Conservation (phyloP, 1,140 invertebrate species). For the Parasteatoda tepidariorum region DNA sequence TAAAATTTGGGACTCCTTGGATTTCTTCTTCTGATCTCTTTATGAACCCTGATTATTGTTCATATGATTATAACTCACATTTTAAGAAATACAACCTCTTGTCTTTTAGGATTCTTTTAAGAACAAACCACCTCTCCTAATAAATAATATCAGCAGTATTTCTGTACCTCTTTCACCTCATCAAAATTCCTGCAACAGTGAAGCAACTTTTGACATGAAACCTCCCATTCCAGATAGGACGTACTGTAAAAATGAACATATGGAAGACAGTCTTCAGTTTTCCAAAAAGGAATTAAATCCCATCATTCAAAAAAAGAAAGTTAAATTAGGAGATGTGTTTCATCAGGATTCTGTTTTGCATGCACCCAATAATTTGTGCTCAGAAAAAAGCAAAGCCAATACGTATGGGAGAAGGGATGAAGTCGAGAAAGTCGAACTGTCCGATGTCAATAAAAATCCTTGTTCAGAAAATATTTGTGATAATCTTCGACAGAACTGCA, state of each 20-base stretch:
- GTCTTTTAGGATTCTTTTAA: neutral
- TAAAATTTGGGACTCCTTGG: no score
- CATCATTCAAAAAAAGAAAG: no score
- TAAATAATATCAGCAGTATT: neutral
- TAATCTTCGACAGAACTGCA: slow-evolving; percentile 25
- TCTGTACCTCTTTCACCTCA: neutral
- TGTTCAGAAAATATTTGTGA: slow-evolving; percentile 27
- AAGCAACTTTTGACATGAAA: neutral
- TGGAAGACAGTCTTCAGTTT: neutral
- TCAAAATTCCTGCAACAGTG: no score
- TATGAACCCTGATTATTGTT: no score
- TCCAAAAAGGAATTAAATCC: no score
- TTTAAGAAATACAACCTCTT: no score
- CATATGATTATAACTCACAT: no score
- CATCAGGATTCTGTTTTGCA: no score
- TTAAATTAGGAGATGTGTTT: neutral
- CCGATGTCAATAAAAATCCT: neutral
- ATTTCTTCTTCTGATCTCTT: no score
- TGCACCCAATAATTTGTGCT: no score
- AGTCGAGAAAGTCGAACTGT: neutral
- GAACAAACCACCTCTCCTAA: neutral
- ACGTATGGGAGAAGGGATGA: no score
- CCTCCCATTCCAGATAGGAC: slow-evolving; percentile 31
- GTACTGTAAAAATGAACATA: neutral
- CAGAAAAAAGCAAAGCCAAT: no score